These are phyloP conservation scores for Stictonetta naevosa DNA, from an alignment of 2,113 vertebrate species.

Conservation along the genomic window DNA sequence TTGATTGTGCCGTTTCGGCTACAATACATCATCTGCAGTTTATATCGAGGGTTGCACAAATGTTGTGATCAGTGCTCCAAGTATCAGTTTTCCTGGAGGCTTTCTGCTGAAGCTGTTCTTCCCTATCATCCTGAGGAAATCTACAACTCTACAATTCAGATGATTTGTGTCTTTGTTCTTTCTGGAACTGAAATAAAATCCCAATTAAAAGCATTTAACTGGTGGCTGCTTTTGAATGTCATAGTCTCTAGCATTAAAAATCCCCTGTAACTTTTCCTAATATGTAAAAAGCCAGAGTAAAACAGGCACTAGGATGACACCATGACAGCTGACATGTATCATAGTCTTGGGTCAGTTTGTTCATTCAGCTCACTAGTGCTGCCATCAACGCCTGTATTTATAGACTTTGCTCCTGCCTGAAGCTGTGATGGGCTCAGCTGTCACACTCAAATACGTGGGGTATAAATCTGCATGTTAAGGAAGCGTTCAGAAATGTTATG, in stretches of 20 bases:
- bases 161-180: neutral
- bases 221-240: neutral
- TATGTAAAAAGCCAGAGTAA: neutral
- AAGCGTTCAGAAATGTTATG: neutral
- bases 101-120: neutral
- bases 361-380: neutral
- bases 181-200: neutral
- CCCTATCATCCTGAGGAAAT: neutral
- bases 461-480: neutral
- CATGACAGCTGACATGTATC: rapidly evolving
- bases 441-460: neutral
- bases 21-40: neutral
- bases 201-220: neutral
- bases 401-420: neutral
- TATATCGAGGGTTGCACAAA: neutral
- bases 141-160: neutral
- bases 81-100: neutral
- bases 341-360: neutral
- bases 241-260: neutral
- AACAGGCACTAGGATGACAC: neutral
- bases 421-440: neutral
- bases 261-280: neutral
- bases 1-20: neutral
- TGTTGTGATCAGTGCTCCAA: neutral
- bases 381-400: rapidly evolving